Evolutionary conservation across 2,797 vertebrate genomes (phyloP), one percentile per base, ranked within the genome.

Genomic region (Ctenopoma kingsleyae): DNA sequence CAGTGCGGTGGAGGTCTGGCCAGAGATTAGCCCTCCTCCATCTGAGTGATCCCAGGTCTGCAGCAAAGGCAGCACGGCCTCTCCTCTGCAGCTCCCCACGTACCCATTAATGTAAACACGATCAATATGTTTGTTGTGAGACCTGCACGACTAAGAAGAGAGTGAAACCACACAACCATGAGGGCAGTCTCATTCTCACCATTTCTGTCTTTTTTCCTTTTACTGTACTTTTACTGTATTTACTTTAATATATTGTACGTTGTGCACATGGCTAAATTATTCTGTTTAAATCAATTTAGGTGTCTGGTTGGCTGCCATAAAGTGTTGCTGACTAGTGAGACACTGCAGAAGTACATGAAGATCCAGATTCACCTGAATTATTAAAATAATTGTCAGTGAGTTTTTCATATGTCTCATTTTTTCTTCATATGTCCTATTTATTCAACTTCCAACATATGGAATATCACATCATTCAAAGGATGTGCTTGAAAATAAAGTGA

Each of bases 91-190:
- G 90, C 71, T 78, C 90, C 81, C 43, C 48, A 78, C 80, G 51
- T 71, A 69, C 54, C 78, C 76, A 78, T 86, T 91, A 94, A 95
- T 95, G 94, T 93, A 92, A 93, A 95, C 78, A 88, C 78, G 85
- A 94, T 93, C 91, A 82, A 91, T 89, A 86, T 47, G 77, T 91
- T 92, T 92, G 84, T 91, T 91, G 87, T 86, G 78, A 87, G 83
- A 76, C 89, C 82, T 71, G 82, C 81, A 64, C 83, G 74, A 71
- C 85, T 77, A 80, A 82, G 64, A 86, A 75, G 67, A 74, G 71
- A 67, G 69, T 61, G 70, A 85, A 85, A 76, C 67, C 46, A 65
- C 77, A 48, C 70, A 76, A 59, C 58, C 56, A 20, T 32, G 50
- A 81, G 75, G 83, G 81, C 60, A 36, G 61, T 25, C 62, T 82